phyloP scores from a whole-genome alignment of 53 echinoderm and acorn worm genomes.

The Zoroaster sp. region DNA sequence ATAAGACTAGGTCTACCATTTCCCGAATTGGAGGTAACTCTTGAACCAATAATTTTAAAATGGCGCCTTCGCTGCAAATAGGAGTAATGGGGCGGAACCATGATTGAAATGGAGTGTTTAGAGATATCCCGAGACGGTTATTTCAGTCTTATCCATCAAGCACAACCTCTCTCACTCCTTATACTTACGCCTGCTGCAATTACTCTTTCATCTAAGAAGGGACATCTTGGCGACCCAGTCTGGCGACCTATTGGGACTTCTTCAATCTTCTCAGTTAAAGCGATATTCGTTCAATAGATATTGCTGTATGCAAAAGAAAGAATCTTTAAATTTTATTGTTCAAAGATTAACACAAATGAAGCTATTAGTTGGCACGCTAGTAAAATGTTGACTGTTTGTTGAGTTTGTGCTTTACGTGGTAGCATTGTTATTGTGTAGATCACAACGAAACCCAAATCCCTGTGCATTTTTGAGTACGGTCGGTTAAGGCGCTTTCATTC shows the following conservation, averaged over 20 bases:
- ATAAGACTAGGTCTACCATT: not conserved
- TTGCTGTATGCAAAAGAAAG: not conserved
- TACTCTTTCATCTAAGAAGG: not conserved
- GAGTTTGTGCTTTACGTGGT: too few relatives aligned
- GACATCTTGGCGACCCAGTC: conserved; percentile 12
- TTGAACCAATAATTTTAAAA: not conserved
- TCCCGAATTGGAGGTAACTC: not conserved
- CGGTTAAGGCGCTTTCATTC: too few relatives aligned
- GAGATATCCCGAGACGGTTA: conserved; percentile 33
- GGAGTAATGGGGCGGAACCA: conserved; percentile 60
- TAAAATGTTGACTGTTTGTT: not conserved
- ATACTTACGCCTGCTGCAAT: conserved; percentile 10
- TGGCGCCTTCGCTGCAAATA: conserved; percentile 44
- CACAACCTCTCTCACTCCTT: conserved; percentile 15
- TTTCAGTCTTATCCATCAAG: conserved; percentile 30
- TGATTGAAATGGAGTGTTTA: conserved; percentile 51
- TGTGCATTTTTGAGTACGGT: not conserved
- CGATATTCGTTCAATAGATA: not conserved
- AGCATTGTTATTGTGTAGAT: conserved; percentile 5
- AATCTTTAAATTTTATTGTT: not conserved
- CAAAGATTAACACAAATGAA: not conserved
- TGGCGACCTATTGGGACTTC: conserved; percentile 4
- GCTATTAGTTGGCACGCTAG: not conserved
- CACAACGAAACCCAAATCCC: not conserved
- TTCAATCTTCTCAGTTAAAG: conserved; percentile 12